phyloP scores from a whole-genome alignment of 2,888 invertebrate species.

The Axea sp. region DNA sequence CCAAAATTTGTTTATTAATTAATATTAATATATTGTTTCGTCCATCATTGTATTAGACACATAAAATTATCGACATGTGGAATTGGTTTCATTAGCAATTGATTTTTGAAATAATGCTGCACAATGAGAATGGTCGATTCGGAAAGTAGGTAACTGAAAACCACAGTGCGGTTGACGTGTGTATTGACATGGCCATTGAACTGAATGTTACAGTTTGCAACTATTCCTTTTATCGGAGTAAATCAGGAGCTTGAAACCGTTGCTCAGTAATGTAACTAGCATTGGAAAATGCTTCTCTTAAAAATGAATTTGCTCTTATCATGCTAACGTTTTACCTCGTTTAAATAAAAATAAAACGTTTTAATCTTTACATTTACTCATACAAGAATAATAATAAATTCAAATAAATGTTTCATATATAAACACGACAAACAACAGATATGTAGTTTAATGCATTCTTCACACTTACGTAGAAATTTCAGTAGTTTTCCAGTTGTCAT shows the following conservation, averaged over 20 bases:
- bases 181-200: constrained; percentile 53
- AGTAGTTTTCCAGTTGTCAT: too few species aligned
- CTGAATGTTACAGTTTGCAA: constrained; percentile 43
- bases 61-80: constrained; percentile 7
- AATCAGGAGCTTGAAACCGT: constrained; percentile 28
- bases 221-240: constrained; percentile 29
- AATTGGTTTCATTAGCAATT: constrained; percentile 32
- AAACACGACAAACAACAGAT: too few species aligned
- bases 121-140: constrained; percentile 45
- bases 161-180: constrained; percentile 39
- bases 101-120: constrained; percentile 36
- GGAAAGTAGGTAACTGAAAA: constrained; percentile 47
- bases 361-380: too few species aligned
- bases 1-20: constrained; percentile 7
- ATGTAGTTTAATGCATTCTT: too few species aligned
- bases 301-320: too few species aligned
- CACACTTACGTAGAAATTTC: too few species aligned
- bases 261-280: constrained; percentile 20
- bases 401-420: too few species aligned
- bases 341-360: too few species aligned
- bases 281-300: too few species aligned
- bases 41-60: constrained; percentile 1
- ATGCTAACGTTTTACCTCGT: too few species aligned
- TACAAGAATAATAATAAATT: too few species aligned
- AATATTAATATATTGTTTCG: background rate